Conservation (phyloP, 2,888 invertebrate species). For the Pandemis cinnamomeana region DNA sequence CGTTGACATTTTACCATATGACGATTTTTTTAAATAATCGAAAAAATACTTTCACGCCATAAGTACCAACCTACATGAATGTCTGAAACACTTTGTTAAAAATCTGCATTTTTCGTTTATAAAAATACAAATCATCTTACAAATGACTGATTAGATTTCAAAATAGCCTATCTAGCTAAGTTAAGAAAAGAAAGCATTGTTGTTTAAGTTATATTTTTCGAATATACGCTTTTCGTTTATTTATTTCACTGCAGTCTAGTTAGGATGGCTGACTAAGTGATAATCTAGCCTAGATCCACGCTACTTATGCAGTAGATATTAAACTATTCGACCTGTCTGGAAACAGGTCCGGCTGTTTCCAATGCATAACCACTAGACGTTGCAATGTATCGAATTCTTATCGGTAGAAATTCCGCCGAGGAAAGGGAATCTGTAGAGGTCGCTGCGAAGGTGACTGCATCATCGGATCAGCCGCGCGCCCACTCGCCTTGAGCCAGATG, state of each 20-base stretch:
- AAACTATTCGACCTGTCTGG: slow-evolving; percentile 7
- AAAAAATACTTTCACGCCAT: too few species aligned
- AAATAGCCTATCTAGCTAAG: too few species aligned
- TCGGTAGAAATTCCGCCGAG: slow-evolving; percentile 66
- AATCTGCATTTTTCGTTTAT: too few species aligned
- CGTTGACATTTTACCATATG: too few species aligned
- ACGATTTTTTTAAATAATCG: too few species aligned
- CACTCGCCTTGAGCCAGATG: slow-evolving; percentile 77
- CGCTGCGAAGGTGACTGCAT: slow-evolving; percentile 71
- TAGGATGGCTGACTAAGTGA: not conserved
- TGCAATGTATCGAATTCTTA: slow-evolving; percentile 35
- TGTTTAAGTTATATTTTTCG: too few species aligned
- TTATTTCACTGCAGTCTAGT: not conserved
- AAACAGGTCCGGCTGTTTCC: slow-evolving; percentile 22
- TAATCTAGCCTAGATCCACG: slow-evolving; percentile 9
- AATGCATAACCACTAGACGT: slow-evolving; percentile 22
- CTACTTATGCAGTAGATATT: slow-evolving; percentile 2
- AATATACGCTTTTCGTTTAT: too few species aligned
- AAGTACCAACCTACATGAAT: too few species aligned
- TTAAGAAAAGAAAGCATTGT: too few species aligned
- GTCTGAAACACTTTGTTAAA: too few species aligned
- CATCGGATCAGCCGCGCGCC: slow-evolving; percentile 57
- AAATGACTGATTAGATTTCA: too few species aligned
- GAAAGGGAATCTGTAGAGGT: slow-evolving; percentile 71
- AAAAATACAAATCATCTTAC: too few species aligned